Evolutionary conservation across 92 coral and sea anemone species (phyloP).

Genomic region (Diadumene lineata): DNA sequence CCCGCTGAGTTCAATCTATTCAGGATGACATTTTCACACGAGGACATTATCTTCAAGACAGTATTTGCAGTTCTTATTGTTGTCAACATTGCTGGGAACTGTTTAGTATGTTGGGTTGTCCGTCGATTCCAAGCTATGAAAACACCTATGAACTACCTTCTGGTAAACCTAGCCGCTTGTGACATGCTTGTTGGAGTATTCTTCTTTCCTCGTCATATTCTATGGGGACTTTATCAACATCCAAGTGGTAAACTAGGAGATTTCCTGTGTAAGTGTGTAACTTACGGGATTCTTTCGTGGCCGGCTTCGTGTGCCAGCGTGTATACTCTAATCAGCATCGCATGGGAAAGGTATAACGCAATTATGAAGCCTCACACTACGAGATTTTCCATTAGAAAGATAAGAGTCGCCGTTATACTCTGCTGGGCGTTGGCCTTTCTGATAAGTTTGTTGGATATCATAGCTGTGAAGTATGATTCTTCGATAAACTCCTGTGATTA

Average conservation of each 20-base stretch:
- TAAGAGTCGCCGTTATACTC: constrained; percentile 21
- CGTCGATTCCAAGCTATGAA: constrained; percentile 43
- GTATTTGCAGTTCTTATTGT: constrained; percentile 36
- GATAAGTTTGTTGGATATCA: constrained; percentile 34
- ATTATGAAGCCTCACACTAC: constrained; percentile 44
- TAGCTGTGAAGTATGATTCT: constrained; percentile 24
- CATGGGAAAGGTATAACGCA: constrained; percentile 67
- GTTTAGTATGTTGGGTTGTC: constrained; percentile 50
- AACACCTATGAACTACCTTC: constrained; percentile 67
- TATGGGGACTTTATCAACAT: constrained; percentile 40
- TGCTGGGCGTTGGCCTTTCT: constrained; percentile 41
- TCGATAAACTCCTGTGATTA: constrained; percentile 31
- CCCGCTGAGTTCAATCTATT: background rate
- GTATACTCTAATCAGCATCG: constrained; percentile 41
- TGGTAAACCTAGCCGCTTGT: constrained; percentile 52
- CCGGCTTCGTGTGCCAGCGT: constrained; percentile 49
- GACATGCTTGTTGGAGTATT: constrained; percentile 54
- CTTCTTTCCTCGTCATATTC: constrained; percentile 41
- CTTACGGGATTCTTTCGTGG: constrained; percentile 53
- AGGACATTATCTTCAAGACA: constrained; percentile 32
- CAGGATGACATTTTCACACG: constrained; percentile 17
- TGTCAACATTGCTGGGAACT: constrained; percentile 43
- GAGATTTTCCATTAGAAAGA: constrained; percentile 42
- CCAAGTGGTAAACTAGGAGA: constrained; percentile 51
- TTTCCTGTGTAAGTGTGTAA: constrained; percentile 50